Percentiles rank a stretch among this genome's conserved stretches.
Conservation (phyloP, 2,113 vertebrate genomes). For the Excalfactoria chinensis region DNA sequence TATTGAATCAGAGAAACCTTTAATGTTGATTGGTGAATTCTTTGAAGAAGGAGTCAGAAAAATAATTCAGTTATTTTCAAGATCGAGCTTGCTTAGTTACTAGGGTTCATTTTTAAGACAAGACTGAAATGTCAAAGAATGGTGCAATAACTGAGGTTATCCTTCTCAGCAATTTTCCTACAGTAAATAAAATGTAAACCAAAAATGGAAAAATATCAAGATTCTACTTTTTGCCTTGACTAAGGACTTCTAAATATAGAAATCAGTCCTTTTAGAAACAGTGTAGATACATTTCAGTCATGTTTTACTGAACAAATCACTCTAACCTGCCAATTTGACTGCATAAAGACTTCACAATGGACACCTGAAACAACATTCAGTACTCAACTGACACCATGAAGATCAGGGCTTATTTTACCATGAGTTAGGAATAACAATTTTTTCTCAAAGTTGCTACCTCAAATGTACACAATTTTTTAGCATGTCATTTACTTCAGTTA, state of each 20-base stretch:
- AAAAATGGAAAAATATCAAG: not conserved
- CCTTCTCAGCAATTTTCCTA: not conserved
- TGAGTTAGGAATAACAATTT: not conserved
- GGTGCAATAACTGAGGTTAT: not conserved
- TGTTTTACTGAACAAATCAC: not conserved
- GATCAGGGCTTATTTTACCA: not conserved
- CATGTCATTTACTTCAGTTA: slow-evolving; percentile 59
- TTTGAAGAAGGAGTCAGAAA: not conserved
- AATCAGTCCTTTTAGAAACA: not conserved
- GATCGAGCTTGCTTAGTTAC: not conserved
- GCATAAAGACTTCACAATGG: not conserved
- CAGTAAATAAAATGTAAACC: not conserved
- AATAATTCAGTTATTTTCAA: not conserved
- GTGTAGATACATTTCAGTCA: not conserved
- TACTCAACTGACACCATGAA: not conserved
- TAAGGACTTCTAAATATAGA: not conserved
- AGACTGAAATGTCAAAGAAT: not conserved
- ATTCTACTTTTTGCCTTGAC: not conserved
- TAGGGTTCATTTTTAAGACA: not conserved
- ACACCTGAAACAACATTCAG: not conserved
- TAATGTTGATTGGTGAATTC: not conserved
- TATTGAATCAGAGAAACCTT: not conserved
- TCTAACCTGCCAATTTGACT: not conserved
- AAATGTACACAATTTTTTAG: slow-evolving; percentile 30
- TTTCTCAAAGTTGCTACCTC: not conserved